Evolutionary conservation across 2,888 invertebrate species (phyloP).

Genomic region (Ichneumon xanthorius): DNA sequence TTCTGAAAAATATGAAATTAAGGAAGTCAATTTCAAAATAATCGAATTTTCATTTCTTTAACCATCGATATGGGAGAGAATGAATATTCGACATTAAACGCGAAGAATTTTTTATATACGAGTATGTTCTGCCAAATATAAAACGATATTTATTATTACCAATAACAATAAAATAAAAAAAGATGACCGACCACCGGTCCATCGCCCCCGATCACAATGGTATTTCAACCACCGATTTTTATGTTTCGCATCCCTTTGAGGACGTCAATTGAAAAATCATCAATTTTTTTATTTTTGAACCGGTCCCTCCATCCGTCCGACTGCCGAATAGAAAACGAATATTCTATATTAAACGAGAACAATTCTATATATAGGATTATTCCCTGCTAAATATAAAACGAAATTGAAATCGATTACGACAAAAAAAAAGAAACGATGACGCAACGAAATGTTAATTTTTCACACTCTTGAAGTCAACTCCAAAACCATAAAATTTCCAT

Average conservation of each 20-base stretch:
- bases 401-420: neutral
- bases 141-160: conserved; percentile 3
- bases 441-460: no score
- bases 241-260: no score
- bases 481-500: neutral
- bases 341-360: neutral
- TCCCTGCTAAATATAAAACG: neutral
- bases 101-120: neutral
- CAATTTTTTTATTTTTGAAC: neutral
- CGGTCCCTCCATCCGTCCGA: neutral
- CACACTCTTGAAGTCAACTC: no score
- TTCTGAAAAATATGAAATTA: neutral
- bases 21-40: no score
- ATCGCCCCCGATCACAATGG: no score
- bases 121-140: neutral
- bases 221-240: no score
- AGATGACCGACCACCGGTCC: no score
- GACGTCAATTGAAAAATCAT: neutral
- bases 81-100: neutral
- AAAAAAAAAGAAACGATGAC: no score
- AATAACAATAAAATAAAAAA: neutral
- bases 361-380: neutral
- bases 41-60: no score
- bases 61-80: conserved; percentile 18
- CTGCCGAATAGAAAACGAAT: conserved; percentile 33